Conservation (phyloP, 2,113 vertebrate species). For the Varanus salvator region DNA sequence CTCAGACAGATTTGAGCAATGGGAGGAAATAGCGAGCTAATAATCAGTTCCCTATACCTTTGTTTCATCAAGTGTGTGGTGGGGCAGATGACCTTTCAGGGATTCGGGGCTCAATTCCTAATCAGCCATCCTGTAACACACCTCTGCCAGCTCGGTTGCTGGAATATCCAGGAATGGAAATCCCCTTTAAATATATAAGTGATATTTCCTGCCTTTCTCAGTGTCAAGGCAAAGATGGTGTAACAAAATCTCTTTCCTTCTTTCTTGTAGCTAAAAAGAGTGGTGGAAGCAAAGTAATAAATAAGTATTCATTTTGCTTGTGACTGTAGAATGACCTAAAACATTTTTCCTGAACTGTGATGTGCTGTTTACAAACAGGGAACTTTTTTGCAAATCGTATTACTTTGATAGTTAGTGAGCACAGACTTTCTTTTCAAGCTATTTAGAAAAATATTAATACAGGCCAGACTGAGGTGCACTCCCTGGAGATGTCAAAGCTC, state of each 20-base stretch:
- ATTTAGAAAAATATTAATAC: background rate
- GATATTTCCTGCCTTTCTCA: background rate
- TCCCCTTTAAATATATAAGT: background rate
- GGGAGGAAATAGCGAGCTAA: too few species aligned
- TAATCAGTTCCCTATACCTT: too few species aligned
- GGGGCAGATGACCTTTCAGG: too few species aligned
- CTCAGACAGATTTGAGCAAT: too few species aligned
- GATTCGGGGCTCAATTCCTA: too few species aligned
- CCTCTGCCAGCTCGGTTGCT: background rate
- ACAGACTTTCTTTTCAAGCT: background rate
- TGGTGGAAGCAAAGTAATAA: background rate
- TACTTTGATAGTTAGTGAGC: background rate
- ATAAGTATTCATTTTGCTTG: constrained; percentile 30
- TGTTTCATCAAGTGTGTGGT: too few species aligned
- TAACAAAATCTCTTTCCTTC: background rate
- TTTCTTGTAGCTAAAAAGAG: background rate
- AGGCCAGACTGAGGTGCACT: background rate
- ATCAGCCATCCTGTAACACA: too few species aligned
- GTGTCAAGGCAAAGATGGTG: constrained; percentile 5
- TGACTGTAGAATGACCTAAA: constrained; percentile 5
- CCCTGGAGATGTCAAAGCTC: background rate
- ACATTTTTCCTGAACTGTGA: background rate
- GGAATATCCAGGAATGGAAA: background rate
- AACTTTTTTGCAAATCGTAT: background rate
- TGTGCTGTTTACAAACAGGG: background rate